These are phyloP conservation scores for Zoanthus solanderi DNA, from an alignment of 92 coral and sea anemone species.

Conservation along the genomic window DNA sequence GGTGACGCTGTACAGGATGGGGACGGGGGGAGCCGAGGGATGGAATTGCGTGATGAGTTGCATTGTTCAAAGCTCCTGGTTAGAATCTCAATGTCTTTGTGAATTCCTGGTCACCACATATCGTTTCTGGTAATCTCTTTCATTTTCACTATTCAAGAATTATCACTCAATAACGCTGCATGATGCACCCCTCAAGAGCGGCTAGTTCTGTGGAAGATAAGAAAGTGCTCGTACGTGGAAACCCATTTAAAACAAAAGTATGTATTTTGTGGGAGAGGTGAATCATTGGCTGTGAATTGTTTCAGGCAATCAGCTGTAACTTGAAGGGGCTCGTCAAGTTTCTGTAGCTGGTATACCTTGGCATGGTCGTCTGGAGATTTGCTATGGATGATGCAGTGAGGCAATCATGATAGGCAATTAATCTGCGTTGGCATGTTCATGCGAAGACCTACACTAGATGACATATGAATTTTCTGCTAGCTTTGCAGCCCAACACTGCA, in stretches of 20 bases:
- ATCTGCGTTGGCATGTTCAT: no score
- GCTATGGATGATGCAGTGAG: neutral
- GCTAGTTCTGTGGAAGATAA: no score
- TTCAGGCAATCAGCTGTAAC: slow-evolving; percentile 26
- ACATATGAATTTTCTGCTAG: no score
- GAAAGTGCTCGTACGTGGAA: neutral
- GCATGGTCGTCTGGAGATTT: neutral
- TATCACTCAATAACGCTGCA: neutral
- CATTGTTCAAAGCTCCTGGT: neutral
- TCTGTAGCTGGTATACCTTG: slow-evolving; percentile 20
- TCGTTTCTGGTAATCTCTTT: slow-evolving; percentile 2
- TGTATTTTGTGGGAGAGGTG: neutral
- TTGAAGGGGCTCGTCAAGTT: slow-evolving; percentile 22
- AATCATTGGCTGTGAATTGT: slow-evolving; percentile 26
- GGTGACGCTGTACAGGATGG: neutral
- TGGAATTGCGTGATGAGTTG: neutral
- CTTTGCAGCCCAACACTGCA: neutral
- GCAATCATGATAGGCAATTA: neutral
- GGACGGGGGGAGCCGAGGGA: no score
- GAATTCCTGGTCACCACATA: neutral
- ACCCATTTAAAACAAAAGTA: neutral
- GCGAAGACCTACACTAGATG: no score
- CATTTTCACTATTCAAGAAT: slow-evolving; percentile 38
- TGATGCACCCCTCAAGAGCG: no score
- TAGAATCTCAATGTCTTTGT: neutral